Conservation (phyloP, 2,113 vertebrate genomes). For the Silurus meridionalis region DNA sequence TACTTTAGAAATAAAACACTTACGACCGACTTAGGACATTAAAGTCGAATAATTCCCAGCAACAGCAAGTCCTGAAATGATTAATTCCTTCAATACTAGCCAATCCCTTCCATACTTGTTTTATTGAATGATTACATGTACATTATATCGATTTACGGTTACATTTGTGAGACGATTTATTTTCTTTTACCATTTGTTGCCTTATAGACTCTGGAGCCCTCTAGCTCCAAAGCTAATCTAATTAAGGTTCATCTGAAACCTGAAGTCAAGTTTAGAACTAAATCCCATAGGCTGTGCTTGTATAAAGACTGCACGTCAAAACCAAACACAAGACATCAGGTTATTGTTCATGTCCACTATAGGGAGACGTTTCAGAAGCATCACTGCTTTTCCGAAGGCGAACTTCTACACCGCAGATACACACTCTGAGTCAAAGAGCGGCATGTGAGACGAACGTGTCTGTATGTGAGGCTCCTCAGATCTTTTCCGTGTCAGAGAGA, state of each 20-base stretch:
- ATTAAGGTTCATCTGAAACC: not conserved
- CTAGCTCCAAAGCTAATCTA: not conserved
- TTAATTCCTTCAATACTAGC: not conserved
- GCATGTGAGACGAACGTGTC: constrained; percentile 35
- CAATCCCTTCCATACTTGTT: not conserved
- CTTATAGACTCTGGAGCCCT: too few species aligned
- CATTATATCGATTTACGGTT: not conserved
- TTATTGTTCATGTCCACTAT: not conserved
- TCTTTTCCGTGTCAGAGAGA: constrained; percentile 53
- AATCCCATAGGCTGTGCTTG: not conserved
- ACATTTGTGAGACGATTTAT: not conserved
- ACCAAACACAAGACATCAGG: not conserved
- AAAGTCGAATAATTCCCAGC: not conserved
- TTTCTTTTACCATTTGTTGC: not conserved
- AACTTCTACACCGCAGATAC: not conserved
- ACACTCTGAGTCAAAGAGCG: not conserved
- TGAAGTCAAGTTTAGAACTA: not conserved
- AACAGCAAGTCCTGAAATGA: not conserved
- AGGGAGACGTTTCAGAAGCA: not conserved
- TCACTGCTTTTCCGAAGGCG: not conserved
- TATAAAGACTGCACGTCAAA: not conserved
- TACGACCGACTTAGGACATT: not conserved
- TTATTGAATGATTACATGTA: not conserved
- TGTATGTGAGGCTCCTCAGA: constrained; percentile 38
- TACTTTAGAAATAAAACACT: not conserved